phyloP scores from a whole-genome alignment of 2,113 vertebrate species.

The Cathartes aura region DNA sequence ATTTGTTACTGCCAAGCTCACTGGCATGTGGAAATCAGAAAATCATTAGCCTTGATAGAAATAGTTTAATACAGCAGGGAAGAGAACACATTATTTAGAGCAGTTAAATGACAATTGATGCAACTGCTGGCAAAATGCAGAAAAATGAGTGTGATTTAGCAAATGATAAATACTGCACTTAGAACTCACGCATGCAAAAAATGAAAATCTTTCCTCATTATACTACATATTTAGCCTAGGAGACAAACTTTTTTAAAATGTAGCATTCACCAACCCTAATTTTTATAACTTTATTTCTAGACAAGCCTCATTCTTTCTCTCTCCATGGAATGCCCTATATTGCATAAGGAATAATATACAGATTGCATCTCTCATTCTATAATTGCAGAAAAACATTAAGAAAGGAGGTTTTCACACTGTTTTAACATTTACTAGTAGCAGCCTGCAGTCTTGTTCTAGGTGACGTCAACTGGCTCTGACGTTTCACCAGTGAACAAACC shows the following conservation, averaged over 20 bases:
- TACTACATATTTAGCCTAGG: slow-evolving; percentile 21
- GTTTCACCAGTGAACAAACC: not conserved
- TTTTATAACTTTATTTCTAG: slow-evolving; percentile 47
- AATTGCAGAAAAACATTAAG: not conserved
- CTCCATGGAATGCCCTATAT: not conserved
- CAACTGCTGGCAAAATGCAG: slow-evolving; percentile 59
- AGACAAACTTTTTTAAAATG: slow-evolving; percentile 47
- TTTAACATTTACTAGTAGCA: not conserved
- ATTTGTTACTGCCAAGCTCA: slow-evolving; percentile 78
- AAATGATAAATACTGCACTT: slow-evolving; percentile 68
- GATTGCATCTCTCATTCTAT: not conserved
- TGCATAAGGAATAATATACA: not conserved
- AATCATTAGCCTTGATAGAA: slow-evolving; percentile 78
- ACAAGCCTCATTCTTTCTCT: slow-evolving; percentile 23
- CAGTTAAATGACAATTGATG: slow-evolving; percentile 78
- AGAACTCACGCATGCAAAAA: slow-evolving; percentile 57
- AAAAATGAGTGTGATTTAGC: slow-evolving; percentile 64
- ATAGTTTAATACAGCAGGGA: slow-evolving; percentile 75
- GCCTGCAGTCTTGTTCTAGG: not conserved
- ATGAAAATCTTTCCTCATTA: slow-evolving; percentile 62
- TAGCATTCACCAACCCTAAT: not conserved
- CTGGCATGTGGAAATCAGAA: slow-evolving; percentile 80
- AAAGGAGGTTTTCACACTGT: not conserved
- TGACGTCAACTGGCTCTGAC: not conserved
- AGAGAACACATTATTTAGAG: slow-evolving; percentile 76